Percentiles rank a stretch among this genome's conserved stretches.
Conservation (phyloP, 2,113 vertebrate species). For the Daubentonia madagascariensis region DNA sequence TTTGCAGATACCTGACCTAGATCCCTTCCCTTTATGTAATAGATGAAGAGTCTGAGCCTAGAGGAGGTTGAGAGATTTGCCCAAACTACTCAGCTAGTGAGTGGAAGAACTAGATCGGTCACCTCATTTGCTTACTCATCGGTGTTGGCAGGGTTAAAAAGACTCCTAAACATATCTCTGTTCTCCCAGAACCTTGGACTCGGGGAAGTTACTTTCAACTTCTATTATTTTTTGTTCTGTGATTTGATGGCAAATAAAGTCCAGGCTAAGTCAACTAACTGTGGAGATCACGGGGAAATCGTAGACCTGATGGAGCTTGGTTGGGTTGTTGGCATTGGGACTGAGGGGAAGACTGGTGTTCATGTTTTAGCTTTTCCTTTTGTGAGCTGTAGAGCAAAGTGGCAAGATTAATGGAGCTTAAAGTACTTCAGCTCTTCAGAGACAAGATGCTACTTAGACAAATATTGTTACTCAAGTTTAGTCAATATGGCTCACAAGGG, state of each 20-base stretch:
- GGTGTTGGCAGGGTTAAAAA: not conserved
- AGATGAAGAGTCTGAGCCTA: not conserved
- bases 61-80: not conserved
- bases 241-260: not conserved
- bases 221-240: not conserved
- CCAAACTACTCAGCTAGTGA: not conserved
- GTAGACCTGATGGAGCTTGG: not conserved
- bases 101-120: not conserved
- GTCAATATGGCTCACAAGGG: not conserved
- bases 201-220: not conserved
- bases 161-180: not conserved
- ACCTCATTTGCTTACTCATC: not conserved
- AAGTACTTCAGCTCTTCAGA: slow-evolving; percentile 32
- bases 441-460: not conserved
- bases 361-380: not conserved
- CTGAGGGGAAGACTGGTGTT: not conserved
- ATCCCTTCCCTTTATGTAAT: not conserved
- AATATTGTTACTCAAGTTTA: not conserved
- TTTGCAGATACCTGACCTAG: not conserved
- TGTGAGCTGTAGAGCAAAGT: not conserved
- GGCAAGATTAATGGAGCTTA: not conserved
- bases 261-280: not conserved
- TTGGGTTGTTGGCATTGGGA: not conserved
- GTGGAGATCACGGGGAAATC: not conserved
- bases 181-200: not conserved